Base-by-base conservation (phyloP, 2,797 vertebrate species). In the Propithecus perrieri region DNA sequence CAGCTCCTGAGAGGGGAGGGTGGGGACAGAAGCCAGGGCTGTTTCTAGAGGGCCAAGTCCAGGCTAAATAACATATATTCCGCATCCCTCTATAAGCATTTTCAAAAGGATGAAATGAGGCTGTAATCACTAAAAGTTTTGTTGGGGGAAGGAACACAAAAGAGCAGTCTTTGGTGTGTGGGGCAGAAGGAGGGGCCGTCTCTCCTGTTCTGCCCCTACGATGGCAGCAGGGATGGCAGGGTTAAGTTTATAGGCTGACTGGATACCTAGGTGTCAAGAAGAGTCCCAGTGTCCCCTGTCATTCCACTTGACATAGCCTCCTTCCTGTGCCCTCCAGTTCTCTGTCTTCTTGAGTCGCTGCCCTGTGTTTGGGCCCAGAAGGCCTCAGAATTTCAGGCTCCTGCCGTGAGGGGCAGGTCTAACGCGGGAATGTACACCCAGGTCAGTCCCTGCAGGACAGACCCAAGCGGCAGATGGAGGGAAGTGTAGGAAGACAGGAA, bases 331-430 rank as follows among this genome's bases (percentile, higher is more conserved):
- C 41, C 24, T 85, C 15, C 6, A 26, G 11, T 2, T 4, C 5
- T 83, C 67, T 59, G 50, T 79, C 38, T 33, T 84, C 57, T 80
- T 80, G 67, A 59, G 74, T 55, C 28, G 57, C 22, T 93, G 79
- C 12, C 30, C 28, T 89, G 50, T 18, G 53, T 63, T 53, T 81
- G 67, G 81, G 78, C 7, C 43, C 24, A 53, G 57, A 53, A 79
- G 35, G 20, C 48, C 67, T 93, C 22, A n/a, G 90, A 67, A 43
- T 48, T 74, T 83, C 46, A 59, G 50, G 41, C 9, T 89, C 26
- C 22, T 33, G 7, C 46, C 30, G 38, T 26, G 4, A n/a, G 26
- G 24, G 43, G 2, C 22, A 50, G 17, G 84, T 72, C 18, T 78
- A 57, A 63, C 43, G 33, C 30, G 89, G 43, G 67, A 80, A 75